Base-by-base conservation (phyloP, 2,888 invertebrate genomes). In the Bursaphelenchus okinawaensis region DNA sequence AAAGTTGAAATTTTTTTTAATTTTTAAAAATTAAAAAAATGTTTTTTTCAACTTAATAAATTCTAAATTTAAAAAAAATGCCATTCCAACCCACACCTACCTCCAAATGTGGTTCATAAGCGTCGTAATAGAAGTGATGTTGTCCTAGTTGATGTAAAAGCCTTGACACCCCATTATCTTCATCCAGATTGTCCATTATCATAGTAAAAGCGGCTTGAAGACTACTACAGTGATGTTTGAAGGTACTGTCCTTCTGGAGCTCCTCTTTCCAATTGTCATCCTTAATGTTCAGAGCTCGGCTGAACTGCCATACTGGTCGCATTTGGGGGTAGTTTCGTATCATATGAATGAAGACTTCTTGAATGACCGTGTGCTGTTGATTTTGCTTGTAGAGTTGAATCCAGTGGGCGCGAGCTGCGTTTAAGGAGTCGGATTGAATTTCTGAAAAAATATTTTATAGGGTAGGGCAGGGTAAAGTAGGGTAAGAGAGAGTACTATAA, bases 71-170 rank as follows among this genome's bases (percentile, higher is more conserved):
- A 9, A 12, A 7, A 29, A 29, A 40, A 40, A 40, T 40, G 3
- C 40, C 40, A 40, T 40, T 40, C n/a, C n/a, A 40, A 16, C 12
- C 40, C 16, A 40, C 12, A 26, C 52, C 27, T 50, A 69, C 71
- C 59, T 80, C 75, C n/a, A 81, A 66, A 69, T 81, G 80, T 2
- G 80, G 73, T 61, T 81, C 81, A 55, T 66, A 71, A 2, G 79
- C 77, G 65, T 81, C 81, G 65, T 80, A 81, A 67, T 77, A 81
- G 62, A 81, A 81, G 52, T 81, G 81, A 68, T 81, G 79, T 22
- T 76, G 72, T 4, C 81, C 81, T 54, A 81, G 69, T 59, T 81
- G 75, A 61, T 76, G 74, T 7, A 80, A 69, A n/a, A 81, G 68
- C 52, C 69, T 66, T 7, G 67, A 55, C 57, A 75, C 51, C 8